Base-by-base conservation (phyloP, 2,888 invertebrate genomes). In the Argyresthia goedartella region DNA sequence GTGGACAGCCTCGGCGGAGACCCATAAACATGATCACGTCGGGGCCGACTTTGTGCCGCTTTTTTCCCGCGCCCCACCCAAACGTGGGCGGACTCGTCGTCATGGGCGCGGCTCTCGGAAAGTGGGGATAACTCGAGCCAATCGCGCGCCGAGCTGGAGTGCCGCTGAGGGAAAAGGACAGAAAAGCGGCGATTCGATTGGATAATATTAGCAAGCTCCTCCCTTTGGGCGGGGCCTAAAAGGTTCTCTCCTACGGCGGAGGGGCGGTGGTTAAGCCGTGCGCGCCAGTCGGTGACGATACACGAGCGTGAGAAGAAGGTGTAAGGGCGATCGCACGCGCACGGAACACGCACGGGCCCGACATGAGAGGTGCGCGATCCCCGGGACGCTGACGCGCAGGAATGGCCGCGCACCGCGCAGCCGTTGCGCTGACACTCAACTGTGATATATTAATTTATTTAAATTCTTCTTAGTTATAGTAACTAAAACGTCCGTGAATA, bases 21-120 rank as follows among this genome's bases (percentile, higher is more conserved):
- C 79, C 81, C 85, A 86, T 86, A 86, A 87, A 86, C 84, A 82
- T 84, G 80, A 77, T 73, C 81, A 69, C 77, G 76, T 71, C 78
- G 66, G n/a, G 67, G 62, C 70, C 73, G 73, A 76, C 75, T 81
- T 74, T 47, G 44, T 78, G 74, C 79, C 81, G 77, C 80, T 84
- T 81, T 82, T 80, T 81, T 76, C 75, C 67, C 59, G 69, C 70
- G 70, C 78, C 78, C 76, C 73, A 71, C 73, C 67, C 66, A 63
- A 55, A 57, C 66, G 66, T 65, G 64, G 84, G 82, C 72, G 79
- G 77, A 51, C 52, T 54, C 54, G 53, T 57, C 55, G 51, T 49
- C 36, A 48, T 55, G 51, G 84, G 84, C 65, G 76, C 6, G 1
- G 36, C 35, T 43, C 41, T 54, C 34, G 44, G 1, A 16, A 45